Percentiles rank a stretch among this genome's conserved stretches.
phyloP scores from a whole-genome alignment of 35 echinoderm and acorn worm genomes.

The Apostichopus japonicus region DNA sequence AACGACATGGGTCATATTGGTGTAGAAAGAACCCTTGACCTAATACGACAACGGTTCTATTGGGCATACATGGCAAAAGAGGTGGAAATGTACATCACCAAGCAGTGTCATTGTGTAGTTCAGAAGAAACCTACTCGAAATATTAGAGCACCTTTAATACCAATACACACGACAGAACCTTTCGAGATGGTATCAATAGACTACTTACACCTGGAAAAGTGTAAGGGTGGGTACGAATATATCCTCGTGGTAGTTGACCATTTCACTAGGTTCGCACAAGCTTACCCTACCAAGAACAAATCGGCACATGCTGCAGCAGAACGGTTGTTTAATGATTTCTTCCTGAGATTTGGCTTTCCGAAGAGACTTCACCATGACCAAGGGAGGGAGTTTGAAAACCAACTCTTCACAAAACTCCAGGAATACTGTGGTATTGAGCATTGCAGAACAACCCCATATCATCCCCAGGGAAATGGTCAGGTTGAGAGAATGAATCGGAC shows the following conservation, averaged over 20 bases:
- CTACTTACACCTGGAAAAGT: slow-evolving; percentile 60
- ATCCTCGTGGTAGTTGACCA: slow-evolving; percentile 64
- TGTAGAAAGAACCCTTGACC: too few species aligned
- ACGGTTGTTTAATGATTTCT: slow-evolving; percentile 65
- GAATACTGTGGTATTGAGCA: slow-evolving; percentile 24
- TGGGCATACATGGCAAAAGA: too few species aligned
- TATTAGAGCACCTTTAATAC: slow-evolving; percentile 21
- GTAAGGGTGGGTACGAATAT: too few species aligned
- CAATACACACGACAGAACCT: slow-evolving; percentile 22
- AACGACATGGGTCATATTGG: too few species aligned
- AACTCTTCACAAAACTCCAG: slow-evolving; percentile 47
- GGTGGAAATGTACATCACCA: too few species aligned
- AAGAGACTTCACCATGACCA: slow-evolving; percentile 70
- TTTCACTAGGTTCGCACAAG: slow-evolving; percentile 71
- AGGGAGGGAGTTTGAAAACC: slow-evolving; percentile 66
- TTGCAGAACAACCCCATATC: slow-evolving; percentile 49
- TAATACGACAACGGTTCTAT: too few species aligned
- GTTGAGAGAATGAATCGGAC: neutral
- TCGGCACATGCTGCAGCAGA: slow-evolving; percentile 52
- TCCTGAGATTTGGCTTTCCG: slow-evolving; percentile 63
- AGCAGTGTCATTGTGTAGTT: too few species aligned
- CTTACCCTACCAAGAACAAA: slow-evolving; percentile 76
- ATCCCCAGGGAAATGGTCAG: slow-evolving; percentile 54
- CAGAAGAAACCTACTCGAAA: too few species aligned
- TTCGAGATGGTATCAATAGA: slow-evolving; percentile 68